Conservation (phyloP, 1,140 invertebrate genomes). For the Cydia amplana region DNA sequence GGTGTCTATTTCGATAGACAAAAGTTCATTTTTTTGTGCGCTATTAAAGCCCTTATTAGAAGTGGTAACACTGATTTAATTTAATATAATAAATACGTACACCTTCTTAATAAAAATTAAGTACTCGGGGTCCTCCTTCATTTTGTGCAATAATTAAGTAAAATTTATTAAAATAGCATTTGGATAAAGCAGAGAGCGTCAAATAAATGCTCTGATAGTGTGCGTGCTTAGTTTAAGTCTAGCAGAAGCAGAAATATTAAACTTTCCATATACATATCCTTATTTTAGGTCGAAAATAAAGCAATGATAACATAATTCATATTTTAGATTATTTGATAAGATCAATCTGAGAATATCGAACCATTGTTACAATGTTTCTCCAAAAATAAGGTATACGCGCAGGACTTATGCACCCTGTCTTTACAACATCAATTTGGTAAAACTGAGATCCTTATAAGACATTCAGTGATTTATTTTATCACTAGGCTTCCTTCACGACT, state of each 20-base stretch:
- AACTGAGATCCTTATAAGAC: neutral
- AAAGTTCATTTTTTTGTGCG: no score
- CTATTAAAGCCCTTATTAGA: neutral
- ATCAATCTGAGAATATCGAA: neutral
- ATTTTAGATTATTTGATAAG: neutral
- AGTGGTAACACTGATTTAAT: neutral
- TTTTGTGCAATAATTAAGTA: slow-evolving; percentile 24
- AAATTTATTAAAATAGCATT: neutral
- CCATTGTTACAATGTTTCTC: neutral
- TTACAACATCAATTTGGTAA: neutral
- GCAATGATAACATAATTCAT: neutral
- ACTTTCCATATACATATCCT: neutral
- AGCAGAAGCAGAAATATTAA: slow-evolving; percentile 20
- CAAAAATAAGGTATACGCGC: neutral
- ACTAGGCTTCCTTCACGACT: neutral
- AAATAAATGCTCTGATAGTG: slow-evolving; percentile 20
- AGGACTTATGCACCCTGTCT: neutral
- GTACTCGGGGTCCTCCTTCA: neutral
- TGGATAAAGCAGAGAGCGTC: slow-evolving; percentile 20
- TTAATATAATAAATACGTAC: neutral
- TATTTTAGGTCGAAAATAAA: neutral
- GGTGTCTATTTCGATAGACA: no score
- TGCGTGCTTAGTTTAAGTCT: slow-evolving; percentile 30
- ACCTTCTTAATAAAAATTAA: neutral
- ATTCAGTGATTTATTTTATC: neutral